phyloP scores from a whole-genome alignment of 1,140 invertebrate species.

The Ostrea edulis region DNA sequence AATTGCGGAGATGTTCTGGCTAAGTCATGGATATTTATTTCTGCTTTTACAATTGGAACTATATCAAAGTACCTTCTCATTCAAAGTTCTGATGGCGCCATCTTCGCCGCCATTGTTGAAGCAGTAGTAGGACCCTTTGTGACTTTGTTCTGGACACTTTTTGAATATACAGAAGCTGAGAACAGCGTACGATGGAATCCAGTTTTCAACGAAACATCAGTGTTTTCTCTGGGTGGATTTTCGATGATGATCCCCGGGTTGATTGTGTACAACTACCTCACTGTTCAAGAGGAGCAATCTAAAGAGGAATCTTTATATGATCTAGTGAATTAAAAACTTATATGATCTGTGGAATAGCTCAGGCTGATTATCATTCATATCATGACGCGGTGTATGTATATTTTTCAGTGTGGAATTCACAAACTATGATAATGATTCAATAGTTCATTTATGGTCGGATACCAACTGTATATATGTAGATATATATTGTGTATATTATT shows the following conservation, averaged over 20 bases:
- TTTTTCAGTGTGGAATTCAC: too few species aligned
- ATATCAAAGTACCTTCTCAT: conserved; percentile 65
- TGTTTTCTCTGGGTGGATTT: conserved; percentile 60
- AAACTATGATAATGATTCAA: too few species aligned
- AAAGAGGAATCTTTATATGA: neutral
- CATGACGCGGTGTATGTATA: too few species aligned
- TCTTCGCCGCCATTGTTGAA: conserved; percentile 61
- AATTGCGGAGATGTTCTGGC: conserved; percentile 50
- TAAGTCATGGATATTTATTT: conserved; percentile 63
- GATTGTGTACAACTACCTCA: conserved; percentile 64
- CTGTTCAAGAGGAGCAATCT: neutral
- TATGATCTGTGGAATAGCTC: too few species aligned
- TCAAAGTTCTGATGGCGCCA: conserved; percentile 64
- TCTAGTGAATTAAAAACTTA: neutral
- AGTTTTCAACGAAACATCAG: conserved; percentile 60
- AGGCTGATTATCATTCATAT: too few species aligned
- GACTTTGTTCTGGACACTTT: conserved; percentile 67
- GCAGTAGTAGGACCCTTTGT: conserved; percentile 59
- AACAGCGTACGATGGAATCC: conserved; percentile 59
- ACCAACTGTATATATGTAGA: too few species aligned
- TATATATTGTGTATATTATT: too few species aligned
- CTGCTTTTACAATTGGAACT: conserved; percentile 58
- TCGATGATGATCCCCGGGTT: conserved; percentile 61
- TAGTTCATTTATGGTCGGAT: too few species aligned
- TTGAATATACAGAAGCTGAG: conserved; percentile 52